These are phyloP conservation scores for Aphrophora alni DNA, from an alignment of 2,888 invertebrate genomes.

Conservation along the genomic window DNA sequence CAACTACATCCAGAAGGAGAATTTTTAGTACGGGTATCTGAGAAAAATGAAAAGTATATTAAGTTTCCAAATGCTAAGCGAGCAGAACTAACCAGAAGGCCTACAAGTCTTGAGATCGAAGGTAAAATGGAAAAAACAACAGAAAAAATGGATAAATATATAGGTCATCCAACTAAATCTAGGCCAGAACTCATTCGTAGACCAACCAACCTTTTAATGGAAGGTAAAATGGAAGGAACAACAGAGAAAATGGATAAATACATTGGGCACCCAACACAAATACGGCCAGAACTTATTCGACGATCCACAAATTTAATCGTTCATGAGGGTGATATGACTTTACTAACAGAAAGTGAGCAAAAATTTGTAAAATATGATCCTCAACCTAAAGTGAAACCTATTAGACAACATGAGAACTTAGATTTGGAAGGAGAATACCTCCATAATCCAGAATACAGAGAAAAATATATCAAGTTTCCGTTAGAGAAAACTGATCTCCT, in stretches of 20 bases:
- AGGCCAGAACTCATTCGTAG: conserved; percentile 22
- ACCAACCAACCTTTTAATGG: conserved; percentile 17
- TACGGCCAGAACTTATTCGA: conserved; percentile 12
- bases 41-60: conserved; percentile 44
- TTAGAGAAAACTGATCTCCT: neutral
- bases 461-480: conserved; percentile 38
- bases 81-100: conserved; percentile 43
- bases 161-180: conserved; percentile 38
- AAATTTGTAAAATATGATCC: conserved; percentile 12
- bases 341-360: conserved; percentile 25
- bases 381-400: neutral
- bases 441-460: conserved; percentile 43
- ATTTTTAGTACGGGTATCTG: conserved; percentile 38
- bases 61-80: conserved; percentile 43
- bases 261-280: conserved; percentile 37
- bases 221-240: conserved; percentile 20
- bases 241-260: conserved; percentile 30
- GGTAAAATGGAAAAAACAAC: conserved; percentile 43
- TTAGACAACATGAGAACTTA: conserved; percentile 38
- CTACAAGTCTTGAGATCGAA: conserved; percentile 47
- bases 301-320: conserved; percentile 21
- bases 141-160: conserved; percentile 44
- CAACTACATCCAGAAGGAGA: conserved; percentile 43
- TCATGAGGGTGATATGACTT: conserved; percentile 22
- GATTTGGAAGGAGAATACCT: conserved; percentile 43